Evolutionary conservation across 2,888 invertebrate species (phyloP), one percentile per base, ranked within the genome.

Genomic region (Chrysolina haemoptera): DNA sequence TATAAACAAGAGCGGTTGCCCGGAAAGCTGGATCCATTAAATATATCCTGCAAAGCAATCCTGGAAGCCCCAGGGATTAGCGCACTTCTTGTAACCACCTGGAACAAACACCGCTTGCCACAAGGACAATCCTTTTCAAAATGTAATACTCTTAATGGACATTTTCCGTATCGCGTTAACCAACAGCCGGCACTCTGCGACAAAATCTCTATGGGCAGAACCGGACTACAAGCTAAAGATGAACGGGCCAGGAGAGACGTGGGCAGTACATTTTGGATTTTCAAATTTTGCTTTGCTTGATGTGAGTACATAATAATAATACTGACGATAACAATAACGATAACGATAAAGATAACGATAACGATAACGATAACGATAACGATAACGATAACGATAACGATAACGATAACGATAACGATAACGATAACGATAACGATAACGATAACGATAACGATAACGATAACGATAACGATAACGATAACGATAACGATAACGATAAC

Each of bases 111-210:
- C 53, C 18, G 20, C 4, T 53, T 53, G 53, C 53, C 20, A 20
- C 12, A 20, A 20, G 18, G 18, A 53, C n/a, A 53, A 53, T 12
- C 53, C 53, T 20, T 53, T 20, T 22, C 20, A 53, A 53, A 53
- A 53, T 20, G 53, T 53, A 22, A 53, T 53, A 53, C 18, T 20
- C 12, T 20, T 53, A 53, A 53, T 53, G 53, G 53, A 22, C 53
- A 20, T 18, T 20, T 20, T 53, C 53, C 20, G 53, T 20, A 11
- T 53, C 18, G 18, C 9, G 20, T 20, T 53, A 16, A 18, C 53
- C 18, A 35, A 8, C 8, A 35, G 2, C 20, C 20, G 20, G 20
- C 53, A 11, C 18, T 10, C 12, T 8, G 43, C 14, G 6, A 14
- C 43, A 14, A 14, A 43, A 8, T 53, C 11, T 20, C 18, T 18